These are phyloP conservation scores for Pandemis corylana DNA, from an alignment of 2,888 invertebrate species.

Conservation along the genomic window DNA sequence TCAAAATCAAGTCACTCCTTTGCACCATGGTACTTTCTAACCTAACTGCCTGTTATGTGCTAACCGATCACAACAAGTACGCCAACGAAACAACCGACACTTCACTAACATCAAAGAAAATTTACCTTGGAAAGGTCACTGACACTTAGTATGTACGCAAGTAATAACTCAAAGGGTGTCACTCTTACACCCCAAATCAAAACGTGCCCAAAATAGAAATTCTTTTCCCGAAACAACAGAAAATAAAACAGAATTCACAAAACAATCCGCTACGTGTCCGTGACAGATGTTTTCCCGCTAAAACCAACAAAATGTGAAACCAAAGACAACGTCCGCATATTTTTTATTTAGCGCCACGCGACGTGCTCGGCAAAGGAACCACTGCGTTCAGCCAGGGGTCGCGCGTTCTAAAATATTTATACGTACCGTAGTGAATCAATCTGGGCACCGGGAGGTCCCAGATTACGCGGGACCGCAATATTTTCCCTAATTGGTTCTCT, in stretches of 20 bases:
- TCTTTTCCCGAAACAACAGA: constrained; percentile 24
- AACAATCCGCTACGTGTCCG: constrained; percentile 38
- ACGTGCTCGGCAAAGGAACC: constrained; percentile 55
- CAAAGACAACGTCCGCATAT: constrained; percentile 44
- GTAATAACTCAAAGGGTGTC: background rate
- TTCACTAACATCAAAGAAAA: background rate
- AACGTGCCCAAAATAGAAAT: constrained; percentile 21
- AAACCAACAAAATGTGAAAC: constrained; percentile 43
- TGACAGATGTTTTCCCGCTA: constrained; percentile 46
- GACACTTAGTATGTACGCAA: background rate
- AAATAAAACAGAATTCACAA: constrained; percentile 38
- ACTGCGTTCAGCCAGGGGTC: constrained; percentile 53
- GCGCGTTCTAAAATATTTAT: constrained; percentile 65
- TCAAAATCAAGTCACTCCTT: no score
- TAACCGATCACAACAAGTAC: no score
- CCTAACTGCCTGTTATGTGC: no score
- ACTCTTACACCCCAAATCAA: constrained; percentile 1
- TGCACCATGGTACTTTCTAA: no score
- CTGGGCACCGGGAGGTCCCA: constrained; percentile 55
- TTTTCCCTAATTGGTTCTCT: constrained; percentile 62
- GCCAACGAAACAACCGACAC: background rate
- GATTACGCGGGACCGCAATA: constrained; percentile 62
- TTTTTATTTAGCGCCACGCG: constrained; percentile 56
- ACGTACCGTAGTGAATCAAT: constrained; percentile 68
- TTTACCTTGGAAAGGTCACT: background rate